Percentiles rank a stretch among this genome's conserved stretches.
These are phyloP conservation scores for Apteryx owenii DNA, from an alignment of 2,113 vertebrate species.

Conservation along the genomic window DNA sequence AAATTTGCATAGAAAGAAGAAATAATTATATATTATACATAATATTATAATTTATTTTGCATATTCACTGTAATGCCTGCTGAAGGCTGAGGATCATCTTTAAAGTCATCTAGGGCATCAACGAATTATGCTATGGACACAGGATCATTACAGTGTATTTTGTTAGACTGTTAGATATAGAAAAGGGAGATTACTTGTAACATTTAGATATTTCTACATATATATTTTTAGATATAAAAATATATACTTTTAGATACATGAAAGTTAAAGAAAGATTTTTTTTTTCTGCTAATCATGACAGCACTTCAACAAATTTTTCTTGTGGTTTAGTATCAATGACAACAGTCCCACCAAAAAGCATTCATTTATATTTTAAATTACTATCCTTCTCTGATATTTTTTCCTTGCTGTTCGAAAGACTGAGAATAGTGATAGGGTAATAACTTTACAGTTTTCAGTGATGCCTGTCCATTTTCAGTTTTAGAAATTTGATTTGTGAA, in stretches of 20 bases:
- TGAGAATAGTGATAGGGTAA: not conserved
- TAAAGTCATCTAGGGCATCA: not conserved
- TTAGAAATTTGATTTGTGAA: not conserved
- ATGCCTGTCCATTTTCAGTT: not conserved
- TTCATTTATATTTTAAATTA: not conserved
- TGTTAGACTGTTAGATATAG: not conserved
- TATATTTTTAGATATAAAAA: not conserved
- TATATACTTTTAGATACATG: not conserved
- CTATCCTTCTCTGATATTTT: not conserved
- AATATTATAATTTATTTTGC: not conserved
- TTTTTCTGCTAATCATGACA: not conserved
- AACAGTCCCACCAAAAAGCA: not conserved
- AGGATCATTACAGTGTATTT: not conserved
- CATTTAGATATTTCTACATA: constrained; percentile 18
- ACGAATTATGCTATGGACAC: not conserved
- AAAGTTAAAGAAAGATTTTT: not conserved
- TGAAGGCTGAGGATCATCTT: not conserved
- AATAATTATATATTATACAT: too few species aligned
- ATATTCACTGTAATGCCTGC: not conserved
- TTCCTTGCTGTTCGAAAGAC: not conserved
- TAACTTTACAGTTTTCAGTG: not conserved
- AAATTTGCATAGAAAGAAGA: fast-evolving
- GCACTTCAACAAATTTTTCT: not conserved
- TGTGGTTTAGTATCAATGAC: not conserved
- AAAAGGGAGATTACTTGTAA: not conserved